Conservation (phyloP, 2,113 vertebrate species). For the Hemiprocne comata region DNA sequence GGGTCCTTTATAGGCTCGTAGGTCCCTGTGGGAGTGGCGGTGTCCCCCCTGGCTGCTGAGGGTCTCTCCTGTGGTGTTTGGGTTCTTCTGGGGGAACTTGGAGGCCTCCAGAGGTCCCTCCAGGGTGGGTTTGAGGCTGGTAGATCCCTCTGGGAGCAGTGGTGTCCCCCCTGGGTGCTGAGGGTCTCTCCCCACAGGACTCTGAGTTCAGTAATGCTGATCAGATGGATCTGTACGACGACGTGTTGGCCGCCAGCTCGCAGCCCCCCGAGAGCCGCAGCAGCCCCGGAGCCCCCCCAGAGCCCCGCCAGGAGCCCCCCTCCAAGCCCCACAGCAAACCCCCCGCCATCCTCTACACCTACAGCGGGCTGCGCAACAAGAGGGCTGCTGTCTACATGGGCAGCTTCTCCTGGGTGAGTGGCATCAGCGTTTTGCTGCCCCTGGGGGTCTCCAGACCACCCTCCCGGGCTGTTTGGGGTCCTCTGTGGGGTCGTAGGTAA, state of each 20-base stretch:
- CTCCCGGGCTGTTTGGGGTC: not conserved
- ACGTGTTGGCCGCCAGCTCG: conserved; percentile 87
- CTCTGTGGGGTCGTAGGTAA: rapidly evolving
- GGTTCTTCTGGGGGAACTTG: no score
- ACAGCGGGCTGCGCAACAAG: conserved; percentile 77
- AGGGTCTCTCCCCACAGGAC: conserved; percentile 62
- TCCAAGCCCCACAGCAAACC: conserved; percentile 76
- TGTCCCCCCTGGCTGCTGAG: no score
- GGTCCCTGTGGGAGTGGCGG: no score
- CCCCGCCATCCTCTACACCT: conserved; percentile 75
- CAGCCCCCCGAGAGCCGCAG: conserved; percentile 72
- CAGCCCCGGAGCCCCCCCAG: conserved; percentile 62
- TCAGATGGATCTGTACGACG: conserved; percentile 93
- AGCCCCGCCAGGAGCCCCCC: conserved; percentile 70
- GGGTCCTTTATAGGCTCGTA: no score
- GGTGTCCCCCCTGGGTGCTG: not conserved
- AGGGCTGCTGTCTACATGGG: conserved; percentile 87
- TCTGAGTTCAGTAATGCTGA: conserved; percentile 88
- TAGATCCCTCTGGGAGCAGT: no score
- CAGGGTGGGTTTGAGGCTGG: no score
- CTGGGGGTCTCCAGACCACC: not conserved
- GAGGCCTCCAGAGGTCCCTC: no score
- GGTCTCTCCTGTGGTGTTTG: no score
- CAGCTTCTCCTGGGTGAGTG: conserved; percentile 94
- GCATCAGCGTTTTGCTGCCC: not conserved